Base-by-base conservation (phyloP, 2,888 invertebrate genomes). In the Ormyrus rosae region DNA sequence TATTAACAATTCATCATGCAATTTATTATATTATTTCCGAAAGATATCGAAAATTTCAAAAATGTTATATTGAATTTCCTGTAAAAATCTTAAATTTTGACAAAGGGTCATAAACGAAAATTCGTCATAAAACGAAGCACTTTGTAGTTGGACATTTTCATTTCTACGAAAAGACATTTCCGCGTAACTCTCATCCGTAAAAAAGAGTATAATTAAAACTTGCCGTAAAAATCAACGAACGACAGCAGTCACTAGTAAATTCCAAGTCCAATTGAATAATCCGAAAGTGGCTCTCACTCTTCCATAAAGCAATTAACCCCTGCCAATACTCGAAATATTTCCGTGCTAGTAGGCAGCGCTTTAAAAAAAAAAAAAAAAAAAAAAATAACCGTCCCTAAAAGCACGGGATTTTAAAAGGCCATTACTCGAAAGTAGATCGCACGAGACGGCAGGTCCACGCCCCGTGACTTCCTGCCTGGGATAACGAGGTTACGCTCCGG, bases 401-500 rank as follows among this genome's bases (percentile, higher is more conserved):
- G 9, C 46, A 45, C 46, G 45, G 34, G 10, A n/a, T 84, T 84
- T 84, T 83, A 83, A 85, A 85, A 83, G 81, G 55, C 84, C 81
- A 85, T 83, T 83, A 34, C 48, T 51, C 45, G 45, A 72, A 72
- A 53, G 45, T 63, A 72, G 63, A 72, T 60, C 60, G 60, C 45
- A 72, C 19, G 63, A 72, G 45, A n/a, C 71, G 19, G 2, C 61
- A 19, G 2, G 5, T 50, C n/a, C 34, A 34, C 6, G 60, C n/a
- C n/a, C 74, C 83, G 85, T 85, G 85, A 86, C 86, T 87, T 86
- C 84, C 86, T 84, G 83, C 50, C 50, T 84, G 84, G 84, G 84
- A 85, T 88, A 87, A 88, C 86, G 85, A 87, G 86, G 87, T 88
- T 87, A 86, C 85, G 83, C 88, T 84, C 85, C 68, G 60, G 83